Conservation (phyloP, 2,888 invertebrate genomes). For the Ptychoptera albimana region DNA sequence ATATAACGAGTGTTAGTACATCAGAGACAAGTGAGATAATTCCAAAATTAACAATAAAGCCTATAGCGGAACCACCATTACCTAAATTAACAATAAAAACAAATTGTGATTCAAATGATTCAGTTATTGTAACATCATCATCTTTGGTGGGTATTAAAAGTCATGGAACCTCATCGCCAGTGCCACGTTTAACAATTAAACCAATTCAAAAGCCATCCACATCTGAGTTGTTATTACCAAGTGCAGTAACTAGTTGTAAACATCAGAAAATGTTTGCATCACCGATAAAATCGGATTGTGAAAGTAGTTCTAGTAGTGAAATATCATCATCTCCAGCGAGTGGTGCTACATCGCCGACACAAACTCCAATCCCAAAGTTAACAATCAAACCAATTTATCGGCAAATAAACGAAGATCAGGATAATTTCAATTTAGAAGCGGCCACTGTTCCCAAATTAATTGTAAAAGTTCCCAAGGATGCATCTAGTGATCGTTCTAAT, state of each 20-base stretch:
- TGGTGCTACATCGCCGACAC: slow-evolving; percentile 10
- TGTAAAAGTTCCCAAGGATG: slow-evolving; percentile 33
- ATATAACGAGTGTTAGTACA: slow-evolving; percentile 3
- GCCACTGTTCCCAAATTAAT: slow-evolving; percentile 7
- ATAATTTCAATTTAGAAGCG: neutral
- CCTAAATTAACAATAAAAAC: slow-evolving; percentile 44
- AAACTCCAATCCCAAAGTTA: slow-evolving; percentile 29
- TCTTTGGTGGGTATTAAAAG: slow-evolving; percentile 10
- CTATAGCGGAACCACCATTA: slow-evolving; percentile 25
- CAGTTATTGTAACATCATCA: slow-evolving; percentile 19
- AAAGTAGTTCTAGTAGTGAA: slow-evolving; percentile 13
- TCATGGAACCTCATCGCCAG: slow-evolving; percentile 20
- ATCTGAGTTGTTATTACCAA: slow-evolving; percentile 4
- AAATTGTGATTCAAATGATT: slow-evolving; percentile 22
- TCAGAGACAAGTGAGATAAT: neutral
- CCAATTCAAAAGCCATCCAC: slow-evolving; percentile 22
- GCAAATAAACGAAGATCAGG: slow-evolving; percentile 3
- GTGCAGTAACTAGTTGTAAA: neutral
- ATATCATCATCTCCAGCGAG: slow-evolving; percentile 14
- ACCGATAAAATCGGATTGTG: slow-evolving; percentile 1
- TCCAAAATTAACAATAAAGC: slow-evolving; percentile 4
- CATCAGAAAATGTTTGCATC: too few species aligned
- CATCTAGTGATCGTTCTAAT: slow-evolving; percentile 11
- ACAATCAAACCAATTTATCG: slow-evolving; percentile 23
- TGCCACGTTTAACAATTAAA: slow-evolving; percentile 44